phyloP scores from a whole-genome alignment of 2,797 vertebrate genomes.

The Tokudaia muenninki region DNA sequence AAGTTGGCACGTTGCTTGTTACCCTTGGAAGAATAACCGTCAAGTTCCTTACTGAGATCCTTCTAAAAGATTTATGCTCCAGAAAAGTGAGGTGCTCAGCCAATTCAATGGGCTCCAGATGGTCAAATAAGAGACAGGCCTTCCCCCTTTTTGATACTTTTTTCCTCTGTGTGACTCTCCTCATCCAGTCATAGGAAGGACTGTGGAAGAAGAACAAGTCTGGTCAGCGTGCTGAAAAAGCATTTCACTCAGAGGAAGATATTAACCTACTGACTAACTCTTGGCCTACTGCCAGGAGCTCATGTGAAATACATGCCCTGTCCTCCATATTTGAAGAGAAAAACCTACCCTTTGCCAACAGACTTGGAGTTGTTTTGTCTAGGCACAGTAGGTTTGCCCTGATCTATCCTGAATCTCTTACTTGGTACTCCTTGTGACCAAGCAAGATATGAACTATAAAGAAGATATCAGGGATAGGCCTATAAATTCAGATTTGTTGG shows the following conservation, averaged over 20 bases:
- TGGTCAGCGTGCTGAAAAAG: conserved; percentile 69
- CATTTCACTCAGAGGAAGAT: conserved; percentile 55
- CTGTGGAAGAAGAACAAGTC: conserved; percentile 86
- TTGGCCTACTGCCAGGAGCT: conserved; percentile 52
- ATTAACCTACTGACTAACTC: conserved; percentile 72
- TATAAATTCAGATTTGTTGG: conserved; percentile 21
- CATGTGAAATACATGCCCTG: conserved; percentile 17
- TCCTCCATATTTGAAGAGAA: conserved; percentile 54
- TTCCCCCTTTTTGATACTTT: conserved; percentile 97
- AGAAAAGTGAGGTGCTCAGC: conserved; percentile 98
- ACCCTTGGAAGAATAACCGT: conserved; percentile 78
- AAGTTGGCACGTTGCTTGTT: conserved; percentile 78
- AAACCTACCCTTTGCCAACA: conserved; percentile 64
- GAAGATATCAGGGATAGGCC: not conserved
- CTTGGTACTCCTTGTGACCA: conserved; percentile 5
- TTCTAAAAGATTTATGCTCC: conserved; percentile 97
- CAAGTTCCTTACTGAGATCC: conserved; percentile 93
- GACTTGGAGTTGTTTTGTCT: conserved; percentile 62
- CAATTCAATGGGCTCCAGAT: conserved; percentile 97
- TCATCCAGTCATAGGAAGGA: conserved; percentile 99
- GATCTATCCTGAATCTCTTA: conserved; percentile 52
- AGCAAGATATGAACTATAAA: conserved; percentile 46
- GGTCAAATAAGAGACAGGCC: conserved; percentile 97
- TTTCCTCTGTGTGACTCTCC: conserved; percentile 97
- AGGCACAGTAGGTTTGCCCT: conserved; percentile 49